A percentile compares a stretch with the other conserved stretches of the same genome.
Conservation (phyloP, 2,113 vertebrate genomes). For the Rhabdornis inornatus region DNA sequence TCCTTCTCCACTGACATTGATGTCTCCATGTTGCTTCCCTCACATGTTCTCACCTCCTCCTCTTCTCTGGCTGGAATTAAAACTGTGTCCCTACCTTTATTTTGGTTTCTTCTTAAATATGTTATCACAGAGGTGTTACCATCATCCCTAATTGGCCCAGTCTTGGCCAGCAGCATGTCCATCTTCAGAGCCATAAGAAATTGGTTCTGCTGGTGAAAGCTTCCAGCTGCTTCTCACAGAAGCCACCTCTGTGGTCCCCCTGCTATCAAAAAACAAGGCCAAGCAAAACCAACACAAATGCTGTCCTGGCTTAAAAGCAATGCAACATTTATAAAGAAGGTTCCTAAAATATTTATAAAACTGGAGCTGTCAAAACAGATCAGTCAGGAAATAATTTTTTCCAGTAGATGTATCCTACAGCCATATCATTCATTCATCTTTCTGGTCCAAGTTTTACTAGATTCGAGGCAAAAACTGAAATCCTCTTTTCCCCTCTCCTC, state of each 20-base stretch:
- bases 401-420: neutral
- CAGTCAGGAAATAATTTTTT: neutral
- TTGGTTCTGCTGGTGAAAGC: neutral
- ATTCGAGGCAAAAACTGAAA: neutral
- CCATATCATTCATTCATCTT: neutral
- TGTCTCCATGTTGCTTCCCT: neutral
- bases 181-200: neutral
- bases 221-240: neutral
- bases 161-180: neutral
- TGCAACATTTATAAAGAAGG: neutral
- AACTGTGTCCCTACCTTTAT: neutral
- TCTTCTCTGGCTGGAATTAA: neutral
- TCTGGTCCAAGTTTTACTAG: neutral
- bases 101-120: neutral
- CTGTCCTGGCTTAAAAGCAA: neutral
- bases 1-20: neutral
- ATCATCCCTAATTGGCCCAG: neutral
- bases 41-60: neutral
- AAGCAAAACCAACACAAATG: neutral
- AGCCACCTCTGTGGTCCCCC: neutral
- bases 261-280: rapidly evolving
- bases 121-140: neutral
- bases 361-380: neutral
- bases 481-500: rapidly evolving
- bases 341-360: neutral